Evolutionary conservation across 2,888 invertebrate species (phyloP), one percentile per base, ranked within the genome.

Genomic region (Pammene aurita): DNA sequence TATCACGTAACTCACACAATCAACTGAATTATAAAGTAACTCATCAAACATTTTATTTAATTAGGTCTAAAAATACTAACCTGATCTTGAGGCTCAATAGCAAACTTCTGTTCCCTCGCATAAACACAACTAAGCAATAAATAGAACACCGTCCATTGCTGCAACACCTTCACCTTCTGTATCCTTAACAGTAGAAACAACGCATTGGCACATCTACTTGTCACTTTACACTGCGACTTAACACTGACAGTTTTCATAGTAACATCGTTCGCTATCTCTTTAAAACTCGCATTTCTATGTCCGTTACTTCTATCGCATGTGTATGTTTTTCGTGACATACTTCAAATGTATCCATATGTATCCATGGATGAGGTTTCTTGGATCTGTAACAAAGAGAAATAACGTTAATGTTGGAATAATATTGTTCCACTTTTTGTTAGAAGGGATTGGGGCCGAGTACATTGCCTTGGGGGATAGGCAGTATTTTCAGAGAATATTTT

Each of bases 1-100:
- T 26, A 26, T 26, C 1, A 26, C 26, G 26, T 2, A 26, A 26
- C 2, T 26, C 26, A 26, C 26, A 26, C 26, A 26, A 26, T 26
- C 26, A 26, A 1, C 26, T n/a, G n/a, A n/a, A n/a, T n/a, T 14
- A 14, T n/a, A 14, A 46, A 14, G 46, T 38, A 38, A 38, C 7
- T 9, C 4, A 35, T 5, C 35, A 35, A 35, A 35, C 4, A 35
- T 44, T 13, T n/a, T 10, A 48, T 7, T 41, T 7, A 26, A 42
- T 6, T 11, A 35, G n/a, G 6, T 46, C 9, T 46, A 66, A 64
- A 46, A 10, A 57, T 70, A 75, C 84, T 83, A 70, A 92, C 92
- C 88, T 92, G 92, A 80, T 92, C 92, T 71, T 92, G 91, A 0
- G 92, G 92, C 55, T 92, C 92, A 18, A 92, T 89, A 0, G 91